A percentile compares a stretch with the other conserved stretches of the same genome.
These are phyloP conservation scores for Isurus oxyrinchus DNA, from an alignment of 2,113 vertebrate species.

Conservation along the genomic window DNA sequence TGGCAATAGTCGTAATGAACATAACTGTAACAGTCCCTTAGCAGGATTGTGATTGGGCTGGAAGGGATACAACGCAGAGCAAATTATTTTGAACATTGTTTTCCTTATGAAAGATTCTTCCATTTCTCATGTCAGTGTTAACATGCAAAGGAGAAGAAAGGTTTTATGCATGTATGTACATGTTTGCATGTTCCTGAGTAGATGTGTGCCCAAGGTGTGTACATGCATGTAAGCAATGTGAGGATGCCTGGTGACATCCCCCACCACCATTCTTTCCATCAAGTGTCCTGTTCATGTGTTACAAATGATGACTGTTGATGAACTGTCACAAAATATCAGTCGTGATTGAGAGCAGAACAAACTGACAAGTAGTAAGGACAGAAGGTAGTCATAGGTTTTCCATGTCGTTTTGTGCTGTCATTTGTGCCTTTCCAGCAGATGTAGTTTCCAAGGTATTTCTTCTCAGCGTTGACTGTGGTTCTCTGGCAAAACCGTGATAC, in stretches of 20 bases:
- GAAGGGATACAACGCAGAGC: not conserved
- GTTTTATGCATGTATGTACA: not conserved
- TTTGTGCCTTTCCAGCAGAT: constrained; percentile 41
- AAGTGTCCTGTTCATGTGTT: not conserved
- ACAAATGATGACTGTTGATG: not conserved
- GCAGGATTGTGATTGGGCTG: not conserved
- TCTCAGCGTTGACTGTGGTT: constrained; percentile 39
- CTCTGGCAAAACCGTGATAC: constrained; percentile 40
- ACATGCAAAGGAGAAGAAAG: not conserved
- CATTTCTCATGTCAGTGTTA: not conserved
- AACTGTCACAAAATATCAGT: not conserved
- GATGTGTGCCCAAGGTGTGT: not conserved
- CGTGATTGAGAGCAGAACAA: not conserved
- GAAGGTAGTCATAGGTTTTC: constrained; percentile 38
- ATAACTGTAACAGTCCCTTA: not conserved
- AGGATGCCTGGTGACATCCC: not conserved
- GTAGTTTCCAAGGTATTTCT: constrained; percentile 40
- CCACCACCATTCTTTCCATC: not conserved
- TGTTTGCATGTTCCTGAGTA: not conserved
- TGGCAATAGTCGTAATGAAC: not conserved
- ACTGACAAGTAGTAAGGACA: constrained; percentile 42
- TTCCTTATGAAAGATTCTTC: not conserved
- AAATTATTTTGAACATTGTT: not conserved
- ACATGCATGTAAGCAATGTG: not conserved
- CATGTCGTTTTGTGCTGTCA: not conserved